Evolutionary conservation across 64 coral and sea anemone species (phyloP).

Genomic region (Porites lutea): DNA sequence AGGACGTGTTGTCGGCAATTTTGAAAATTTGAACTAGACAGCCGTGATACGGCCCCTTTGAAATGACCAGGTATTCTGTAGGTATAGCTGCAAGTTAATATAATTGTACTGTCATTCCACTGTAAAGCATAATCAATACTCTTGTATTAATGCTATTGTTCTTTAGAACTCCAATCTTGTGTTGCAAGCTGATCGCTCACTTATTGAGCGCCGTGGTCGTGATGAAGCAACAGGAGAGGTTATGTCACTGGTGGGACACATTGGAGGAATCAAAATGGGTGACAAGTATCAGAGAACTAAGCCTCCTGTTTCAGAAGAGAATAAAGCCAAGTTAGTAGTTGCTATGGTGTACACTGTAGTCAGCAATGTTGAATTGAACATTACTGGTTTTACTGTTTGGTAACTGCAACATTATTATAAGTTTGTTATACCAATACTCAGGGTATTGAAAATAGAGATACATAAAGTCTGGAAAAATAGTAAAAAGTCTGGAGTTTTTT

Average conservation of each 20-base stretch:
- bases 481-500: too few relatives aligned
- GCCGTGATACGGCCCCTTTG: too few relatives aligned
- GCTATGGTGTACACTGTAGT: background rate
- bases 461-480: too few relatives aligned
- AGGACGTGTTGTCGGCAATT: too few relatives aligned
- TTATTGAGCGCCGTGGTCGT: constrained; percentile 96
- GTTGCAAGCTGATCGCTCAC: constrained; percentile 97
- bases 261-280: constrained; percentile 91
- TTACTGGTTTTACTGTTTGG: background rate
- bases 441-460: too few relatives aligned
- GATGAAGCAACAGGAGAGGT: constrained; percentile 99
- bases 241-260: constrained; percentile 90
- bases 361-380: background rate
- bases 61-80: too few relatives aligned
- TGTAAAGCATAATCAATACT: background rate
- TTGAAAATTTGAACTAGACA: too few relatives aligned
- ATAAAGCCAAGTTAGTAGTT: constrained; percentile 92
- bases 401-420: too few relatives aligned
- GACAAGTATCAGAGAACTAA: constrained; percentile 98
- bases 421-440: too few relatives aligned
- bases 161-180: constrained; percentile 98
- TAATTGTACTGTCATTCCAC: too few relatives aligned
- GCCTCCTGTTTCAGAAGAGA: constrained; percentile 88
- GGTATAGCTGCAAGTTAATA: too few relatives aligned
- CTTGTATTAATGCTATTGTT: background rate